Percentiles rank a stretch among this genome's conserved stretches.
Evolutionary conservation across 1,140 invertebrate genomes (phyloP).

Genomic region (Plectrocnemia conspersa): DNA sequence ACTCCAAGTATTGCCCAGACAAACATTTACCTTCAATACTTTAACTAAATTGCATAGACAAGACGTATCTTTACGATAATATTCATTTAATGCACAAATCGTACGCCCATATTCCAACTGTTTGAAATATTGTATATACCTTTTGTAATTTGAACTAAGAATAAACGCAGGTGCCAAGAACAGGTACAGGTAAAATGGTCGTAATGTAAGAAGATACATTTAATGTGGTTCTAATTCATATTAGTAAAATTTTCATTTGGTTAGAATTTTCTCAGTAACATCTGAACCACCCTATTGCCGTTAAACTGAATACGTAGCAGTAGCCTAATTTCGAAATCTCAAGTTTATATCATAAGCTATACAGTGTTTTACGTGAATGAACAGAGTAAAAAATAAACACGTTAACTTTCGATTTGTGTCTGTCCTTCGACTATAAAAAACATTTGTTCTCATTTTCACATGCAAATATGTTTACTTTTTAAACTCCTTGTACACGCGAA

Average conservation of each 20-base stretch:
- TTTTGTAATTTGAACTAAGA: neutral
- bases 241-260: neutral
- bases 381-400: slow-evolving; percentile 2
- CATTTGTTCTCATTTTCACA: no score
- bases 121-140: no score
- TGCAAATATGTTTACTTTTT: no score
- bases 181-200: neutral
- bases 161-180: neutral
- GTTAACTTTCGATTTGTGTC: slow-evolving; percentile 14
- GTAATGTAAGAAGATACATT: neutral
- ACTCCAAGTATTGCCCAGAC: no score
- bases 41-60: no score
- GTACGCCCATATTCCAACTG: neutral
- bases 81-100: no score
- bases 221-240: neutral
- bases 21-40: no score
- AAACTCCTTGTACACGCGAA: no score
- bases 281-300: slow-evolving; percentile 12
- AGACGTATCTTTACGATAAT: no score
- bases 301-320: slow-evolving; percentile 2
- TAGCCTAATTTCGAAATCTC: slow-evolving; percentile 23
- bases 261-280: neutral
- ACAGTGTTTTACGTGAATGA: slow-evolving; percentile 15
- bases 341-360: slow-evolving; percentile 14
- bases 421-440: no score